Base-by-base conservation (phyloP, 2,888 invertebrate species). In the Amphiduros pacificus region DNA sequence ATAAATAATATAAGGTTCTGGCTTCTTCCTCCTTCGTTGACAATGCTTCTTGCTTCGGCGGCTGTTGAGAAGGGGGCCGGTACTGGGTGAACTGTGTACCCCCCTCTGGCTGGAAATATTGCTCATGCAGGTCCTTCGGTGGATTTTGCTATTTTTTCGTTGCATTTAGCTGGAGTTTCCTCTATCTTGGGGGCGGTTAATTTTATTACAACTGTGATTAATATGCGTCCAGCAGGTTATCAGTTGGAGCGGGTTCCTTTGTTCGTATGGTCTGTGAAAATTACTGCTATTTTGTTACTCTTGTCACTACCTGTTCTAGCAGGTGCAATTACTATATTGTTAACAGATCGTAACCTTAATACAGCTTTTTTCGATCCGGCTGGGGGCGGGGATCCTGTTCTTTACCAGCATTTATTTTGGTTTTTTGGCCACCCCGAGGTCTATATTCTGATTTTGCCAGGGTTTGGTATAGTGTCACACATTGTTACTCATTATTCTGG, bases 341-440 rank as follows among this genome's bases (percentile, higher is more conserved):
- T 91, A 82, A 89, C 89, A 2, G 91, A 91, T 75, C 90, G 90
- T 79, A 91, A 92, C 84, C 80, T 91, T 81, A 90, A 90, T 85
- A 90, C 90, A 0, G 88, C 89, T 0, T 92, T 92, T 82, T 92
- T 91, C 87, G 90, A 91, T 36, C 90, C 90, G 0, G 86, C 87
- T 0, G 91, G 90, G 64, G 91, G 91, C 29, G 92, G 91, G 58
- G 91, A 92, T 60, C 91, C 91, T 1, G 88, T 92, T 84, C 72
- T 92, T 71, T 91, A 89, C 59, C 90, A 91, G 87, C 91, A 92
- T 81, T 84, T 91, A 86, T 91, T 92, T 85, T 92, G 91, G 88
- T 92, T 92, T 85, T 92, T 92, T 87, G 91, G 91, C 0, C 91
- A 92, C 60, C 91, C 91, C 11, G 91, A 92, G 88, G 91, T 92